These are phyloP conservation scores for Poeciliopsis presidionis DNA, from an alignment of 2,797 vertebrate genomes.

Conservation along the genomic window DNA sequence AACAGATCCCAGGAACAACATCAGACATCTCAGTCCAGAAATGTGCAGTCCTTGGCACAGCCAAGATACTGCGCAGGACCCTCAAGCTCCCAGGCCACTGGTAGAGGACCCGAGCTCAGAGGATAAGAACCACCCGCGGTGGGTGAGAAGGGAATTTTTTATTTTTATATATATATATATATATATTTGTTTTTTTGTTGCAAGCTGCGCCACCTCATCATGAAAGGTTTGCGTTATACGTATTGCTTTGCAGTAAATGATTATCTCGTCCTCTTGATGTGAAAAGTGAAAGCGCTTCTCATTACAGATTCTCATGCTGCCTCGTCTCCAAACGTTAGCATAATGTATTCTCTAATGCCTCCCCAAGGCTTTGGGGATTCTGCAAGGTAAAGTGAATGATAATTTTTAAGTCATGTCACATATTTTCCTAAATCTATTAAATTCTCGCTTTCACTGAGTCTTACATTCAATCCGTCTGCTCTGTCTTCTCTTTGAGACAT, in stretches of 20 bases:
- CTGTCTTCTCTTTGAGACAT: slow-evolving; percentile 11
- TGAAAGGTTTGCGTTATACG: slow-evolving; percentile 5
- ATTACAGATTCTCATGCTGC: slow-evolving; percentile 24
- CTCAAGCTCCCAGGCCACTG: too few relatives aligned
- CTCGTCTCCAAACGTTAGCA: slow-evolving; percentile 40
- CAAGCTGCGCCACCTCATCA: slow-evolving; percentile 10
- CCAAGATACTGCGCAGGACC: too few relatives aligned
- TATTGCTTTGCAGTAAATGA: slow-evolving; percentile 14
- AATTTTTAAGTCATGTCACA: slow-evolving; percentile 37
- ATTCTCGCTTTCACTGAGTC: slow-evolving; percentile 38
- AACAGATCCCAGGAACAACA: too few relatives aligned
- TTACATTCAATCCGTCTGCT: slow-evolving; percentile 41
- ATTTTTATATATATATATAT: too few relatives aligned
- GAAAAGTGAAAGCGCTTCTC: slow-evolving; percentile 31
- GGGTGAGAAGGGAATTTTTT: too few relatives aligned
- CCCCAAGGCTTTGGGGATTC: slow-evolving; percentile 25
- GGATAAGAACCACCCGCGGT: too few relatives aligned
- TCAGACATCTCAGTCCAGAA: too few relatives aligned
- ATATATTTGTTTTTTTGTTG: neutral
- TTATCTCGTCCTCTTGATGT: slow-evolving; percentile 21
- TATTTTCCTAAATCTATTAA: slow-evolving; percentile 41
- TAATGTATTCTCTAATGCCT: slow-evolving; percentile 47
- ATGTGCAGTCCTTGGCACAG: too few relatives aligned
- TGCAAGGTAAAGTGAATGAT: slow-evolving; percentile 46
- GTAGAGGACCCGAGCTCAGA: too few relatives aligned